Conservation (phyloP, 2,797 vertebrate genomes). For the Crypturellus tataupa region DNA sequence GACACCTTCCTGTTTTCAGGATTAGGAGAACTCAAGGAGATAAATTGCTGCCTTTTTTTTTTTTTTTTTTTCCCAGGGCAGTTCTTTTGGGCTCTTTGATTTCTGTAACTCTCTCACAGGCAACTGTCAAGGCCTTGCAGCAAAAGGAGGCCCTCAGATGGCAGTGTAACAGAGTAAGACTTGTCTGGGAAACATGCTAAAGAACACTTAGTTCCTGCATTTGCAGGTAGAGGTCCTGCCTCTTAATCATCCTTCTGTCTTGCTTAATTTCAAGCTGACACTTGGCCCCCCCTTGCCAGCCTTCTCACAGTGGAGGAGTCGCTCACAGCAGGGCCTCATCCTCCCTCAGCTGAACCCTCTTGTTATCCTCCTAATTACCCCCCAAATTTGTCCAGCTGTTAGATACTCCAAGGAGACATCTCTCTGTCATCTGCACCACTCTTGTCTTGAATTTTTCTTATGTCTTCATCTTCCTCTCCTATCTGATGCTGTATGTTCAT, state of each 20-base stretch:
- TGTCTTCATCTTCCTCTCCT: not conserved
- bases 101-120: not conserved
- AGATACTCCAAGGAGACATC: not conserved
- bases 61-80: not conserved
- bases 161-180: not conserved
- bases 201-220: not conserved
- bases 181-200: not conserved
- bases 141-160: not conserved
- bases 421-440: not conserved
- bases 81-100: not conserved
- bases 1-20: not conserved
- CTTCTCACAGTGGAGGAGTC: not conserved
- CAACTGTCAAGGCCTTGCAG: not conserved
- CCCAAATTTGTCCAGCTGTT: not conserved
- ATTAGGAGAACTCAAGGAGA: not conserved
- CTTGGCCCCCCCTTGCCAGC: not conserved
- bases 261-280: not conserved
- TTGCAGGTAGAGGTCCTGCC: not conserved
- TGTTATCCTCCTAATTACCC: not conserved
- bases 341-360: not conserved
- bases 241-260: not conserved
- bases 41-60: not conserved
- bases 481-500: not conserved
- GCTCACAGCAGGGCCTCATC: not conserved
- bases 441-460: accelerated